Percentiles rank a stretch among this genome's conserved stretches.
Evolutionary conservation across 2,113 vertebrate species (phyloP).

Genomic region (Theristicus caerulescens): DNA sequence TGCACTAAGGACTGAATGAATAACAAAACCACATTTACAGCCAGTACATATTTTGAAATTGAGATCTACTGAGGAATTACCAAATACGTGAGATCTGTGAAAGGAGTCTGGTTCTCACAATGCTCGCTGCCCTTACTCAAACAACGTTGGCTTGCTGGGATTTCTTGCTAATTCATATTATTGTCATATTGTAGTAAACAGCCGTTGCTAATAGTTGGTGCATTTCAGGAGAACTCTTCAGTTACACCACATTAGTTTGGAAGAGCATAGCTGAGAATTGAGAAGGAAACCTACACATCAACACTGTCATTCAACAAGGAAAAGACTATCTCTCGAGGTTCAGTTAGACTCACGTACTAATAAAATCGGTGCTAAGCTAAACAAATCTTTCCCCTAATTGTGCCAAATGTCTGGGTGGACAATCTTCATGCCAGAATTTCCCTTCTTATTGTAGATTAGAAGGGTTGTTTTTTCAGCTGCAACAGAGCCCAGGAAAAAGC

Average conservation of each 20-base stretch:
- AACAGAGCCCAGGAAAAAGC: constrained; percentile 73
- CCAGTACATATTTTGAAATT: not conserved
- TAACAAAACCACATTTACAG: not conserved
- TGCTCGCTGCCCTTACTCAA: not conserved
- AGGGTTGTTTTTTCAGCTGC: constrained; percentile 78
- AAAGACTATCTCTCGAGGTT: constrained; percentile 48
- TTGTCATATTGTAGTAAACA: not conserved
- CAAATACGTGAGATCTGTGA: not conserved
- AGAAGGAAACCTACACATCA: not conserved
- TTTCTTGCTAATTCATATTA: not conserved
- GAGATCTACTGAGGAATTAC: not conserved
- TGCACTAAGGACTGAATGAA: not conserved
- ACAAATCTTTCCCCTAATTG: constrained; percentile 71
- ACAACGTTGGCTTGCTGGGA: not conserved
- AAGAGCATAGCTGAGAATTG: not conserved
- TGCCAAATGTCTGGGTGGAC: constrained; percentile 74
- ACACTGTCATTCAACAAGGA: constrained; percentile 35
- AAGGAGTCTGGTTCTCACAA: not conserved
- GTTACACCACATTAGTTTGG: not conserved
- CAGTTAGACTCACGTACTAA: constrained; percentile 51
- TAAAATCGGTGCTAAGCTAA: constrained; percentile 71
- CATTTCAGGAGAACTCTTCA: not conserved
- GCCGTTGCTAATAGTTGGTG: not conserved
- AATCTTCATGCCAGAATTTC: constrained; percentile 69
- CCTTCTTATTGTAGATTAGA: constrained; percentile 73